phyloP scores from a whole-genome alignment of 2,113 vertebrate genomes.

The Cyrtonyx montezumae region DNA sequence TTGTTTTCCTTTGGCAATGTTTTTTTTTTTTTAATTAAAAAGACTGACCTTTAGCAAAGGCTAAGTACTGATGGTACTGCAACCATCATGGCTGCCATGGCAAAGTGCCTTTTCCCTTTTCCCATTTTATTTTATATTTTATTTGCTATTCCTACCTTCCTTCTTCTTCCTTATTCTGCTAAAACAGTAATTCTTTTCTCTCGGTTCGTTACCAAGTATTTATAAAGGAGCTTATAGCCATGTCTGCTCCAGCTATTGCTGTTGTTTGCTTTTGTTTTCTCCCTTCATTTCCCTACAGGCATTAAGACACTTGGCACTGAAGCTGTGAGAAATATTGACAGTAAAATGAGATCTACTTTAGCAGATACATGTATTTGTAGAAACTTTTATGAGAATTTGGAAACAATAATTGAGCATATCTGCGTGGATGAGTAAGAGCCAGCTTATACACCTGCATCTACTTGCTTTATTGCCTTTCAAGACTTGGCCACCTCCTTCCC shows the following conservation, averaged over 20 bases:
- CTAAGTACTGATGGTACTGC: background rate
- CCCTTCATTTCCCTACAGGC: background rate
- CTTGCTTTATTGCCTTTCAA: background rate
- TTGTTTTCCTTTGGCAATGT: background rate
- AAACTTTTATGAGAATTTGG: background rate
- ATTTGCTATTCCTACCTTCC: background rate
- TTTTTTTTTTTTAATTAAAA: background rate
- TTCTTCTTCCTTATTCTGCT: background rate
- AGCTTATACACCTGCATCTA: background rate
- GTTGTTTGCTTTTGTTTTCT: background rate
- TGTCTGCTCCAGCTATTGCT: background rate
- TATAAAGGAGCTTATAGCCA: background rate
- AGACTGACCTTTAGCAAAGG: background rate
- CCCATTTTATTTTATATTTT: background rate
- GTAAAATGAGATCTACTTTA: background rate
- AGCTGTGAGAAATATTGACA: background rate
- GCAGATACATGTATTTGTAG: background rate
- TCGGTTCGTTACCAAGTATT: background rate
- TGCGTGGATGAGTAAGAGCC: background rate
- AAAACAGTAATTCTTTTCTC: background rate
- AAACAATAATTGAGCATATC: background rate
- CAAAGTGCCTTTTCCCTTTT: background rate
- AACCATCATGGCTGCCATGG: background rate
- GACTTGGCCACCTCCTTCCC: background rate
- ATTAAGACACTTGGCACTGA: background rate